Conservation (phyloP, 2,797 vertebrate species). For the Pteronotus mesoamericanus region DNA sequence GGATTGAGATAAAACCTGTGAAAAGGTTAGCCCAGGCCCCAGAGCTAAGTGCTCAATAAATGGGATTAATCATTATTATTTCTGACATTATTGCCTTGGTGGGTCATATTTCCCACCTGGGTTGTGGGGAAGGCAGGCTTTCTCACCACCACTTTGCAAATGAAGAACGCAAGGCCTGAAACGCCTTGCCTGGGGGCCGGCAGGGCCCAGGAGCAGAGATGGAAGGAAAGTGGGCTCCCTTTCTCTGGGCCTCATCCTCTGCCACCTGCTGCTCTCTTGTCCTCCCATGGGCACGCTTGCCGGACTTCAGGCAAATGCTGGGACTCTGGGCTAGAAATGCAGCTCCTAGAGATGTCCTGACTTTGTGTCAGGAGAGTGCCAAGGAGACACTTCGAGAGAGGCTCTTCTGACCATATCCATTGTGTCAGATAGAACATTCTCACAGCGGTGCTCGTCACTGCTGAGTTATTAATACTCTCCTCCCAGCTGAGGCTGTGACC, state of each 20-base stretch:
- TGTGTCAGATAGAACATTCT: not conserved
- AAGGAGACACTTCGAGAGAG: not conserved
- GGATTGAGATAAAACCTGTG: not conserved
- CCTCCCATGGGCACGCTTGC: not conserved
- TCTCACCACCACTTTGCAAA: not conserved
- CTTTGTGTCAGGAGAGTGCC: not conserved
- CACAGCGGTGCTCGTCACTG: not conserved
- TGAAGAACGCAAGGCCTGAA: not conserved
- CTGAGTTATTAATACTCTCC: slow-evolving; percentile 55
- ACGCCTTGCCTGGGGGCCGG: not conserved
- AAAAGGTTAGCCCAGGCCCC: not conserved
- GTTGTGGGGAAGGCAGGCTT: not conserved
- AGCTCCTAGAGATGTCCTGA: not conserved
- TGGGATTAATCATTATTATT: not conserved
- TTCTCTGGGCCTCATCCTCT: accelerated
- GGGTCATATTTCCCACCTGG: not conserved
- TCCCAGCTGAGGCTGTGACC: not conserved
- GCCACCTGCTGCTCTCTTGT: accelerated
- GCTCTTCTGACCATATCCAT: not conserved
- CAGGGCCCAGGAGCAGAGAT: accelerated
- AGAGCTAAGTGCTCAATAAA: not conserved
- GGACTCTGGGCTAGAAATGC: not conserved
- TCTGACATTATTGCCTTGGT: not conserved
- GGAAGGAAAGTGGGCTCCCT: accelerated
- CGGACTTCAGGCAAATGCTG: not conserved